Evolutionary conservation across 2,797 vertebrate genomes (phyloP).

Genomic region (Spheniscus humboldti): DNA sequence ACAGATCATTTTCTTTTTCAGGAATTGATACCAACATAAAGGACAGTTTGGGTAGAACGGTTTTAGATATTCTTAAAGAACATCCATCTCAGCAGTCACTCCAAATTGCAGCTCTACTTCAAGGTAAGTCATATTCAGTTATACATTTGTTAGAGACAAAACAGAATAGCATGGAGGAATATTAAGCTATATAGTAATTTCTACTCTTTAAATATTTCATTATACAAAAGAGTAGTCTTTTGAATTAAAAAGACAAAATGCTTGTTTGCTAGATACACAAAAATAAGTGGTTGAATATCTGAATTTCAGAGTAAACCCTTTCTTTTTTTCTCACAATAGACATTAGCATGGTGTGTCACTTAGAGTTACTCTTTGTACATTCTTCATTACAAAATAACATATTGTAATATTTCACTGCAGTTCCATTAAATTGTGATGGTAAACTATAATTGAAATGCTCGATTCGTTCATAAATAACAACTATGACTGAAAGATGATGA

Average conservation of each 20-base stretch:
- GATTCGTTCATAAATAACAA: background rate
- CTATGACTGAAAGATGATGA: background rate
- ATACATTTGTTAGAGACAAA: background rate
- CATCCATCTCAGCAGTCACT: constrained; percentile 93
- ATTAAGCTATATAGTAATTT: background rate
- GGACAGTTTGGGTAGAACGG: constrained; percentile 88
- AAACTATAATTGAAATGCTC: background rate
- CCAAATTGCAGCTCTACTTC: constrained; percentile 91
- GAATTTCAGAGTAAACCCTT: background rate
- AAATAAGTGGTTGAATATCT: background rate
- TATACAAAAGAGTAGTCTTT: background rate
- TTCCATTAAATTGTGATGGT: background rate
- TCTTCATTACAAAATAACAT: background rate
- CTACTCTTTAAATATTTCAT: background rate
- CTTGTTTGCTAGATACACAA: background rate
- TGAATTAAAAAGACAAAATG: background rate
- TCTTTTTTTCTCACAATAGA: background rate
- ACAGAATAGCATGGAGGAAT: background rate
- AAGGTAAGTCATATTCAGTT: constrained; percentile 76
- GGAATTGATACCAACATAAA: constrained; percentile 91
- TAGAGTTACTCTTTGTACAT: background rate
- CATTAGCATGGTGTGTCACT: background rate
- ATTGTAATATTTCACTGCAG: background rate
- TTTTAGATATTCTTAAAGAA: constrained; percentile 92
- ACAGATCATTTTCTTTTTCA: constrained; percentile 69